Evolutionary conservation across 2,113 vertebrate species (phyloP).

Genomic region (Ptyas mucosa): DNA sequence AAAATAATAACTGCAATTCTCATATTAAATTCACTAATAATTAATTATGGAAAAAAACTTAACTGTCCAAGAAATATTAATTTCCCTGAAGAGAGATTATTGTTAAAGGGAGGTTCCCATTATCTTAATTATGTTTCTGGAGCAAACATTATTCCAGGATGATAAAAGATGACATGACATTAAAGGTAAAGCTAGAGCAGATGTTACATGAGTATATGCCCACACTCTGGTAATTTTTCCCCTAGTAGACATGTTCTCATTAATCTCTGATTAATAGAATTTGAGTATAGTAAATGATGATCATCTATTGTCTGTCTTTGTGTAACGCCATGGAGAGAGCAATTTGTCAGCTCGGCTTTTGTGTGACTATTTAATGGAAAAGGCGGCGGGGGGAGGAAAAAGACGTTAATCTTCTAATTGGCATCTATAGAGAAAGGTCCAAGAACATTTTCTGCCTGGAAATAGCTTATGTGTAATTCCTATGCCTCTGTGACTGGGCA

Average conservation of each 20-base stretch:
- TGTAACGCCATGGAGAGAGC: conserved; percentile 71
- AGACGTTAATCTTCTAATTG: conserved; percentile 80
- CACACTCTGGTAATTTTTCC: conserved; percentile 75
- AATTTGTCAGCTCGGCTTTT: conserved; percentile 80
- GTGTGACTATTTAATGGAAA: conserved; percentile 80
- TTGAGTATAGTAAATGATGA: conserved; percentile 79
- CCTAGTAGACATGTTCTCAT: conserved; percentile 77
- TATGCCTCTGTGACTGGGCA: conserved; percentile 56
- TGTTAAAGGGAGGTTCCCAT: conserved; percentile 74
- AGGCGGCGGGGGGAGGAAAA: conserved; percentile 62
- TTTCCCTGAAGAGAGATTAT: conserved; percentile 63
- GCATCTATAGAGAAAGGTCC: conserved; percentile 71
- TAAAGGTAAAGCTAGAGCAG: conserved; percentile 76
- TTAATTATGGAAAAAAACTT: conserved; percentile 58
- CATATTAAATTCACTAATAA: conserved; percentile 33
- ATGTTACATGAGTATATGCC: conserved; percentile 76
- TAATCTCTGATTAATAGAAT: conserved; percentile 82
- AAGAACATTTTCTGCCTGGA: conserved; percentile 63
- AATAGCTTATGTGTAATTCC: conserved; percentile 68
- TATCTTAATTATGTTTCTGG: conserved; percentile 80
- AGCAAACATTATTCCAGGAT: conserved; percentile 80
- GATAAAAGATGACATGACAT: conserved; percentile 80
- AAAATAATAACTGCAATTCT: conserved; percentile 26
- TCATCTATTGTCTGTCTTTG: conserved; percentile 82
- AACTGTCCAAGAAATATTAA: conserved; percentile 66